Conservation (phyloP, 2,888 invertebrate species). For the Catocala fraxini region DNA sequence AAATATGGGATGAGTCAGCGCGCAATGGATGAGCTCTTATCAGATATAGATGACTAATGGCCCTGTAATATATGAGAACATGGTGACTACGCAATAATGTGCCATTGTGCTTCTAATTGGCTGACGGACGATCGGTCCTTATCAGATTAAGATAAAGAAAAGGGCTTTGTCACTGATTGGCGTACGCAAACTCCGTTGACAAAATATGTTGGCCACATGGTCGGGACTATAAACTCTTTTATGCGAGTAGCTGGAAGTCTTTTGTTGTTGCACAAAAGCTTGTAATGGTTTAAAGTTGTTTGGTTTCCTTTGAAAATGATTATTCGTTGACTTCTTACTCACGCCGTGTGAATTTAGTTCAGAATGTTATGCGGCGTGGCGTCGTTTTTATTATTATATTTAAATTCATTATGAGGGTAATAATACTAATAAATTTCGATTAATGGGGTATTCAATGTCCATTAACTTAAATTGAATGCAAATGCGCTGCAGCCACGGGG, state of each 20-base stretch:
- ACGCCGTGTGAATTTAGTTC: conserved; percentile 3
- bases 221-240: conserved; percentile 30
- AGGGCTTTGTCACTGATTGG: conserved; percentile 53
- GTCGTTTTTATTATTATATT: not conserved
- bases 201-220: conserved; percentile 46
- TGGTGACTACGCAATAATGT: conserved; percentile 65
- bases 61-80: conserved; percentile 58
- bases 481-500: not conserved
- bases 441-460: conserved; percentile 1
- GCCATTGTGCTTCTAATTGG: conserved; percentile 68
- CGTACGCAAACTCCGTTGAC: conserved; percentile 29
- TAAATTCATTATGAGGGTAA: not conserved
- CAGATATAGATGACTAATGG: conserved; percentile 71
- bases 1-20: conserved; percentile 67
- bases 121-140: conserved; percentile 59
- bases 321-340: conserved; percentile 14
- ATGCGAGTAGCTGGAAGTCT: conserved; percentile 16
- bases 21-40: conserved; percentile 60
- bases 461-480: not conserved
- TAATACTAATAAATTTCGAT: too few relatives aligned
- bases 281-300: conserved; percentile 4
- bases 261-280: conserved; percentile 29
- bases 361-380: not conserved
- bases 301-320: conserved; percentile 21
- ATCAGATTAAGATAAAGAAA: conserved; percentile 66